Conservation (phyloP, 2,113 vertebrate species). For the Propithecus coquereli region DNA sequence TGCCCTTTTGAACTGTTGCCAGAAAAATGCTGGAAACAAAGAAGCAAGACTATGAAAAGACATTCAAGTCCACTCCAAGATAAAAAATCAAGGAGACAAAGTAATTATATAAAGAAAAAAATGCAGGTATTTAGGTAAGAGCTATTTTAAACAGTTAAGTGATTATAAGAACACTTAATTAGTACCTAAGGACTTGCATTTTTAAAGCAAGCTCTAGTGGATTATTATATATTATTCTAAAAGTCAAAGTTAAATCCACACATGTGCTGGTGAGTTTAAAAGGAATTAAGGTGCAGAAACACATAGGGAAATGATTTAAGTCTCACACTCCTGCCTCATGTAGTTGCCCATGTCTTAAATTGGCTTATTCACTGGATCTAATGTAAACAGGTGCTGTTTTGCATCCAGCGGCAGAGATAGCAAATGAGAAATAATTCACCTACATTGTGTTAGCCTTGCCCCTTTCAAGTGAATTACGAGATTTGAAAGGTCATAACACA, state of each 20-base stretch:
- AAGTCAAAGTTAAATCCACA: constrained; percentile 36
- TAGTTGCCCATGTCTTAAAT: background rate
- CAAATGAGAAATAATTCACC: background rate
- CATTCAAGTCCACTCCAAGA: background rate
- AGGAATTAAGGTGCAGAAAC: background rate
- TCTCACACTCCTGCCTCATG: background rate
- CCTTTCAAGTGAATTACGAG: background rate
- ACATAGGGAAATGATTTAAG: background rate
- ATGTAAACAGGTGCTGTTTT: background rate
- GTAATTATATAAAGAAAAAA: background rate
- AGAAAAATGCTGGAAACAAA: constrained; percentile 22
- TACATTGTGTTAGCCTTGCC: background rate
- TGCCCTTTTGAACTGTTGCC: background rate
- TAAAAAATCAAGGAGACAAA: background rate
- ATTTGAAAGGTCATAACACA: constrained; percentile 30
- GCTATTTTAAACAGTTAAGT: background rate
- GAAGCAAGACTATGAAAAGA: background rate
- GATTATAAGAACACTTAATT: background rate
- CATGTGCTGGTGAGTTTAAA: background rate
- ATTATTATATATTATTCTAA: background rate
- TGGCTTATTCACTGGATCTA: background rate
- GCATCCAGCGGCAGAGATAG: background rate
- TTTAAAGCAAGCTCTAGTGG: background rate
- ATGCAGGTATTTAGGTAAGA: background rate
- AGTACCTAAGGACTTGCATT: background rate